Percentiles rank a stretch among this genome's conserved stretches.
Evolutionary conservation across 2,888 invertebrate genomes (phyloP).

Genomic region (Clitarchus hookeri): DNA sequence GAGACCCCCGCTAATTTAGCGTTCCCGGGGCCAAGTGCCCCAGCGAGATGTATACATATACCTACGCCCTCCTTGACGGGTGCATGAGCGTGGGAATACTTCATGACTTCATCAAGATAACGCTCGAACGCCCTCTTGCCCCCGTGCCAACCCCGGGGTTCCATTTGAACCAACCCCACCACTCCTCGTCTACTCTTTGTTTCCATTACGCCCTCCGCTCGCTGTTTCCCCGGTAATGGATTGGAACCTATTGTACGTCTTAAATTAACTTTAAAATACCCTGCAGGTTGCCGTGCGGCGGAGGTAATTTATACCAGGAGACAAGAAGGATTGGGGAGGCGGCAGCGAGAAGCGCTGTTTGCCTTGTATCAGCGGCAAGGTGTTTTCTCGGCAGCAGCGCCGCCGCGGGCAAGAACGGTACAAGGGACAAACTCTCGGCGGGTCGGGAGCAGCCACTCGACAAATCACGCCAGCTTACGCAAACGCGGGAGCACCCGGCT

Average conservation of each 20-base stretch:
- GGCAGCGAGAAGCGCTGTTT: conserved; percentile 10
- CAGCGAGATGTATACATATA: too few species aligned
- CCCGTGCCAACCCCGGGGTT: neutral
- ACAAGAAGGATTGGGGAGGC: conserved; percentile 21
- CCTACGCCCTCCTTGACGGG: neutral
- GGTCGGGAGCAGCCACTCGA: too few species aligned
- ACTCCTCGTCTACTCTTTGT: neutral
- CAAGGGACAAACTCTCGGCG: neutral
- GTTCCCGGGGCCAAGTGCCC: too few species aligned
- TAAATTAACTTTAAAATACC: conserved; percentile 52
- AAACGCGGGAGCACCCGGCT: too few species aligned
- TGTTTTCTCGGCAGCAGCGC: conserved; percentile 17
- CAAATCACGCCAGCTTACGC: too few species aligned
- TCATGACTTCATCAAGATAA: conserved; percentile 26
- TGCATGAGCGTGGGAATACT: conserved; percentile 15
- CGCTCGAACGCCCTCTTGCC: neutral
- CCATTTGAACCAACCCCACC: neutral
- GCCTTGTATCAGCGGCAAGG: conserved; percentile 25
- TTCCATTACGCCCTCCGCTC: conserved; percentile 19
- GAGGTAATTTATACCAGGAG: conserved; percentile 25
- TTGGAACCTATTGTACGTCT: conserved; percentile 53
- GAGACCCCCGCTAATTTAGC: too few species aligned
- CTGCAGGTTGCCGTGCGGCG: conserved; percentile 33
- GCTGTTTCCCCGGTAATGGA: conserved; percentile 48
- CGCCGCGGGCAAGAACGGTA: neutral